A percentile compares a stretch with the other conserved stretches of the same genome.
phyloP scores from a whole-genome alignment of 2,113 vertebrate species.

The Oryzias curvinotus region DNA sequence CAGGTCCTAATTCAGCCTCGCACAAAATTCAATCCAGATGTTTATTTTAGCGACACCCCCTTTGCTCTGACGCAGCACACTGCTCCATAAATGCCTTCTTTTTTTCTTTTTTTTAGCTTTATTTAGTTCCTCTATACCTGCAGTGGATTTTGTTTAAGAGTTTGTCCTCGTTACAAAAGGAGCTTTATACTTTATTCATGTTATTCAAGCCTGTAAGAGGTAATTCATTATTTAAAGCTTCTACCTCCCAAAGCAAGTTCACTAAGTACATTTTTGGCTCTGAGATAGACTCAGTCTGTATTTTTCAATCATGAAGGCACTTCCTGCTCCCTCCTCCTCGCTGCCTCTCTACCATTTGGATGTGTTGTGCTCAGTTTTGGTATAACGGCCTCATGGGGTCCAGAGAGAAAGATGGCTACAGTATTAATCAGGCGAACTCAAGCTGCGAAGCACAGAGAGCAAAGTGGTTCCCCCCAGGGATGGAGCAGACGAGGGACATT shows the following conservation, averaged over 20 bases:
- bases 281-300: constrained; percentile 50
- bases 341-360: constrained; percentile 39
- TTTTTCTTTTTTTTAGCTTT: constrained; percentile 5
- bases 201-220: constrained; percentile 72
- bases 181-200: constrained; percentile 75
- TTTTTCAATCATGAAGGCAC: constrained; percentile 44
- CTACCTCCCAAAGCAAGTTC: constrained; percentile 67
- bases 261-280: constrained; percentile 75
- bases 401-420: constrained; percentile 61
- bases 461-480: constrained; percentile 72
- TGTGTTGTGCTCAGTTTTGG: constrained; percentile 46
- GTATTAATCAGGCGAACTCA: constrained; percentile 67
- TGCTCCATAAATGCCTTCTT: constrained; percentile 2
- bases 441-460: constrained; percentile 63
- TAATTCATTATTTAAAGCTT: constrained; percentile 72
- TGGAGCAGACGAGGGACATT: constrained; percentile 65
- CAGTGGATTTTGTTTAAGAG: constrained; percentile 25
- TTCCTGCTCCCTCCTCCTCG: constrained; percentile 21
- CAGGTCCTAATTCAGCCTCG: constrained; percentile 23
- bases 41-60: constrained; percentile 2
- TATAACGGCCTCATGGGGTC: constrained; percentile 53
- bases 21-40: constrained; percentile 55
- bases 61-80: not conserved
- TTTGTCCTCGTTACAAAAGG: constrained; percentile 53
- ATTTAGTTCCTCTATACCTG: constrained; percentile 23